Conservation (phyloP, 1,140 invertebrate genomes). For the Bursaphelenchus mucronatus region DNA sequence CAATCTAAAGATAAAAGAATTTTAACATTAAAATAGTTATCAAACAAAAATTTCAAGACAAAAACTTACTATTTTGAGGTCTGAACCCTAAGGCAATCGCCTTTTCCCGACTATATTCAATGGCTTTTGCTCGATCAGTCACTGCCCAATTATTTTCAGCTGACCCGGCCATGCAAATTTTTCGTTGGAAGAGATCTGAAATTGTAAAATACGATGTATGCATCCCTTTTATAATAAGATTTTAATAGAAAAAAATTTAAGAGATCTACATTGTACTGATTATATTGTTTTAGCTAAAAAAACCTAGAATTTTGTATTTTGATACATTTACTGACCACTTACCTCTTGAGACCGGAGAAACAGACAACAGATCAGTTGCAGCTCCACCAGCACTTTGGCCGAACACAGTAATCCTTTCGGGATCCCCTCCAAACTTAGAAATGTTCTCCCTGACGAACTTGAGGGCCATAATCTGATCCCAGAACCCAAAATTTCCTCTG, state of each 20-base stretch:
- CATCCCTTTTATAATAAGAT: too few relatives aligned
- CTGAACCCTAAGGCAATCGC: slow-evolving; percentile 41
- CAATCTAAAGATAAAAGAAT: slow-evolving; percentile 9
- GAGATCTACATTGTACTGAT: too few relatives aligned
- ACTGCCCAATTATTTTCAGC: slow-evolving; percentile 29
- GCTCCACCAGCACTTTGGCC: slow-evolving; percentile 10
- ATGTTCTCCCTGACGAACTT: slow-evolving; percentile 60
- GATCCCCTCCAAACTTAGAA: slow-evolving; percentile 57
- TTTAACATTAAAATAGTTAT: slow-evolving; percentile 6
- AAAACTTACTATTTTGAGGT: slow-evolving; percentile 1
- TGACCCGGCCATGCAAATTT: slow-evolving; percentile 37
- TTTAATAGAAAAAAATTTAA: too few relatives aligned
- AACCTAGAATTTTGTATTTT: too few relatives aligned
- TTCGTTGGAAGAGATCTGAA: slow-evolving; percentile 41
- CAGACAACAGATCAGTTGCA: not conserved
- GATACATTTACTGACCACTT: not conserved
- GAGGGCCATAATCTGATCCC: slow-evolving; percentile 83
- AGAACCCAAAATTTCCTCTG: slow-evolving; percentile 65
- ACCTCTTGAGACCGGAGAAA: slow-evolving; percentile 10
- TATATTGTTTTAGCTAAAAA: too few relatives aligned
- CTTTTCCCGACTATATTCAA: slow-evolving; percentile 36
- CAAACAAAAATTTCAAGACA: slow-evolving; percentile 1
- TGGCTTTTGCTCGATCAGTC: slow-evolving; percentile 22
- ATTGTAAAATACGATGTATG: not conserved
- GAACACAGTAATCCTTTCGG: slow-evolving; percentile 61